phyloP scores from a whole-genome alignment of 92 coral and sea anemone genomes.

The Montipora capitata region DNA sequence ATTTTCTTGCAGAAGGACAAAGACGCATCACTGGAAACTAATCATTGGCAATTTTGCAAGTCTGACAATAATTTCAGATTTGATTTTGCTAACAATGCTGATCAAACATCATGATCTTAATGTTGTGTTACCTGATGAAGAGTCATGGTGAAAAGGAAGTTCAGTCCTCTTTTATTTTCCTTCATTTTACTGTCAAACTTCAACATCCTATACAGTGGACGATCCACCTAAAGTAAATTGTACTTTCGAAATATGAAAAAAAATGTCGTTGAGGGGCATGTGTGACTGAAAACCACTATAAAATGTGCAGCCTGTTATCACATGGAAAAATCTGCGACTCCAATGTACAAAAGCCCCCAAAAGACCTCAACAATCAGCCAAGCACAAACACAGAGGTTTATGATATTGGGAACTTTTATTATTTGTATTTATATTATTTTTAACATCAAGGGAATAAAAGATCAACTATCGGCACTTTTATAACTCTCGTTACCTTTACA shows the following conservation, averaged over 20 bases:
- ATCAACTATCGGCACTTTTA: not conserved
- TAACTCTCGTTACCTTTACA: not conserved
- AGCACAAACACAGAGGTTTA: no score
- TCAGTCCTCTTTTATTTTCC: not conserved
- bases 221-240: no score
- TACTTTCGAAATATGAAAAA: no score
- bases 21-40: not conserved
- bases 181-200: no score
- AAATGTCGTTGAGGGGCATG: no score
- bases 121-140: not conserved
- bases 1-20: conserved; percentile 9
- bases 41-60: conserved; percentile 71
- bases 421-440: not conserved
- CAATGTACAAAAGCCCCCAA: no score
- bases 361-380: no score
- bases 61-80: conserved; percentile 77
- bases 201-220: no score
- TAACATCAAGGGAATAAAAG: not conserved
- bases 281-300: no score
- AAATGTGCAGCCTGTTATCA: no score
- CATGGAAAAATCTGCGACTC: no score
- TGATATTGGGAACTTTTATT: not conserved
- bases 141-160: not conserved
- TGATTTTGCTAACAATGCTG: conserved; percentile 49
- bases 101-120: not conserved